Evolutionary conservation across 2,888 invertebrate species (phyloP).

Genomic region (Macaria notata): DNA sequence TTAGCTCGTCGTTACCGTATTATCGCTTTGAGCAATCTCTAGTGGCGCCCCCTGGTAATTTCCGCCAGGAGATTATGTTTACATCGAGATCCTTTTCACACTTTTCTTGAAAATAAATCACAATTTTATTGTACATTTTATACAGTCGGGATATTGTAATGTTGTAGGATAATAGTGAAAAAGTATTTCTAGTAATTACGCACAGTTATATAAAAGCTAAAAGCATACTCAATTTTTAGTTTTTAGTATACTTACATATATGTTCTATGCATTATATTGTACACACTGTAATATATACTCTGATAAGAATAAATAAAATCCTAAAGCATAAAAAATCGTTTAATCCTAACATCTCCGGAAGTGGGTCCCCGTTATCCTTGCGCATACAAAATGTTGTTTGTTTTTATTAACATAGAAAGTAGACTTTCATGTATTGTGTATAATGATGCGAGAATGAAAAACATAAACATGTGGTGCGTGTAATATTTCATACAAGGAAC

Average conservation of each 20-base stretch:
- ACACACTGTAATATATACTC: too few relatives aligned
- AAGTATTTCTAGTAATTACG: too few relatives aligned
- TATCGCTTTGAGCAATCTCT: conserved; percentile 8
- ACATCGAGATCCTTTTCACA: not conserved
- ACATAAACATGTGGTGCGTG: conserved; percentile 6
- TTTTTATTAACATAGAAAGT: conserved; percentile 15
- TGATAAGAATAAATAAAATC: not conserved
- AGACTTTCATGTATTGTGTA: conserved; percentile 1
- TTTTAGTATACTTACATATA: too few relatives aligned
- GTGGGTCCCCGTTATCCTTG: conserved; percentile 10
- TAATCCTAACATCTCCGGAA: conserved; percentile 12
- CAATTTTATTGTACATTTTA: too few relatives aligned
- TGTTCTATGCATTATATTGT: too few relatives aligned
- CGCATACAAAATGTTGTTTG: conserved; percentile 21
- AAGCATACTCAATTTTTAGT: too few relatives aligned
- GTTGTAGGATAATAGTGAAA: too few relatives aligned
- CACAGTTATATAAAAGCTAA: too few relatives aligned
- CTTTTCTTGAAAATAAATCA: not conserved
- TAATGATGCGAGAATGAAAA: conserved; percentile 15
- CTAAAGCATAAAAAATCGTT: conserved; percentile 9
- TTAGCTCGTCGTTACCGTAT: conserved; percentile 1
- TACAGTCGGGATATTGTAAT: too few relatives aligned
- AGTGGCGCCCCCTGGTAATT: conserved; percentile 9
- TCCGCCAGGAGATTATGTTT: conserved; percentile 15
- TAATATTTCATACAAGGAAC: not conserved